Evolutionary conservation across 2,888 invertebrate species (phyloP).

Genomic region (Zelleria hepariella): DNA sequence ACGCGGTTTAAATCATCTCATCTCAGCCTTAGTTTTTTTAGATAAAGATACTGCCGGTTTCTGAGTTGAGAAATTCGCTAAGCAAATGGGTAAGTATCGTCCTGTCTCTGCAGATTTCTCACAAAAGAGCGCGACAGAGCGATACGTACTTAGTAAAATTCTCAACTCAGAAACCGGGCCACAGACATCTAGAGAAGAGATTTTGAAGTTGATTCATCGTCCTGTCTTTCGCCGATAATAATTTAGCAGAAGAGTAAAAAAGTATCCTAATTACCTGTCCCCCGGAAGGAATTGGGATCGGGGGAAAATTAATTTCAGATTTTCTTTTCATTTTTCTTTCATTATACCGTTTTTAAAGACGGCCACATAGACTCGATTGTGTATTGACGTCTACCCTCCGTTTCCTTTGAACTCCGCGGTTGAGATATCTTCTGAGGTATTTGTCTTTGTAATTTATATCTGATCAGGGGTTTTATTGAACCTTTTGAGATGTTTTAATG

Average conservation of each 20-base stretch:
- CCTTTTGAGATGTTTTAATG: background rate
- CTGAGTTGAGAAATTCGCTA: too few relatives aligned
- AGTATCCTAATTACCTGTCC: background rate
- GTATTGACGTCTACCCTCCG: conserved; percentile 39
- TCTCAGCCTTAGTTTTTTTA: too few relatives aligned
- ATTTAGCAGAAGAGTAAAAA: background rate
- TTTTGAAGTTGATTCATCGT: too few relatives aligned
- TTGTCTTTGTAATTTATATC: conserved; percentile 51
- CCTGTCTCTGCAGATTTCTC: too few relatives aligned
- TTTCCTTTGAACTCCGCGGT: conserved; percentile 47
- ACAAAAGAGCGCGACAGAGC: too few relatives aligned
- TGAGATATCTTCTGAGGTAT: conserved; percentile 49
- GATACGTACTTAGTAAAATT: too few relatives aligned
- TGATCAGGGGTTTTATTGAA: conserved; percentile 12
- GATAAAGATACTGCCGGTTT: too few relatives aligned
- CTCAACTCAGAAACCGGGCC: too few relatives aligned
- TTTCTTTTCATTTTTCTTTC: background rate
- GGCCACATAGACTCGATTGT: conserved; percentile 18
- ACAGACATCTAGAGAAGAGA: too few relatives aligned
- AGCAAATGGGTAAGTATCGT: too few relatives aligned
- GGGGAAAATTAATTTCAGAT: background rate
- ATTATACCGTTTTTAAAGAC: background rate
- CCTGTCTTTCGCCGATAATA: too few relatives aligned
- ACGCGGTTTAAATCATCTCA: too few relatives aligned
- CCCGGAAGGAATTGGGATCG: background rate